Percentiles rank a stretch among this genome's conserved stretches.
These are phyloP conservation scores for Temnothorax curvispinosus DNA, from an alignment of 1,140 invertebrate species.

Conservation along the genomic window DNA sequence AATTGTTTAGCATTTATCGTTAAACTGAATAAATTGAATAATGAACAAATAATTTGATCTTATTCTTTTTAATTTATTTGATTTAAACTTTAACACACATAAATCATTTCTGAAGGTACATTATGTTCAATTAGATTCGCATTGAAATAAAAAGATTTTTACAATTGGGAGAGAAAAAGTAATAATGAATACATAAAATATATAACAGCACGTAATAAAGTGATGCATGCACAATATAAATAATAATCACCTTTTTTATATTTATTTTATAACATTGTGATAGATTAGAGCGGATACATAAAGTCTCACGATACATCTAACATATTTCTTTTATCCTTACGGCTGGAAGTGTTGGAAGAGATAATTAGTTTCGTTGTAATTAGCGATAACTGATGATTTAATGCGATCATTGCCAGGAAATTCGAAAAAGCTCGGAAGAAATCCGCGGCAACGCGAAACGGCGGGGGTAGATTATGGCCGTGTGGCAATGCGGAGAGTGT, in stretches of 20 bases:
- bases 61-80: not conserved
- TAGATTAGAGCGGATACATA: not conserved
- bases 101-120: not conserved
- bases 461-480: constrained; percentile 42
- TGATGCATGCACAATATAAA: not conserved
- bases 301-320: not conserved
- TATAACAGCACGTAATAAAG: not conserved
- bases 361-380: constrained; percentile 21
- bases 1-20: not conserved
- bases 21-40: not conserved
- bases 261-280: not conserved
- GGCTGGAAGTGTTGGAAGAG: not conserved
- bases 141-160: not conserved
- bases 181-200: not conserved
- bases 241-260: not conserved
- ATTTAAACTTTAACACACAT: not conserved
- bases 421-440: constrained; percentile 31
- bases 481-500: constrained; percentile 42
- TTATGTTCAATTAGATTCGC: not conserved
- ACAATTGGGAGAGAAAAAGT: not conserved
- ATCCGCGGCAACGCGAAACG: not conserved
- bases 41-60: not conserved
- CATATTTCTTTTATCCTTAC: not conserved
- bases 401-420: constrained; percentile 10
- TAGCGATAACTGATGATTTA: constrained; percentile 18